Conservation (phyloP, 2,888 invertebrate genomes). For the Lampropteryx suffumata region DNA sequence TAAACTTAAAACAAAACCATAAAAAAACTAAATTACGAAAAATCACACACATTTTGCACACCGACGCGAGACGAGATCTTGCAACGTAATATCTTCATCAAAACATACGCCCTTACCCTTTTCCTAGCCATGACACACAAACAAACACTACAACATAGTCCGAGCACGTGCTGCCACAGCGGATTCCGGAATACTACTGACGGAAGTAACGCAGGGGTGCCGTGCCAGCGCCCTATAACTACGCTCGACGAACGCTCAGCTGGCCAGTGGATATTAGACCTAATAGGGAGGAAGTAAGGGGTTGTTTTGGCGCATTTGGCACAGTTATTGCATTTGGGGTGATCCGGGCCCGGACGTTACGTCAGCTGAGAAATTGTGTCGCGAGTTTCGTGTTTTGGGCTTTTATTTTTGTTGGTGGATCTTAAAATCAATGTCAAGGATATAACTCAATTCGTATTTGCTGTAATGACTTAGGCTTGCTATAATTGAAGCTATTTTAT, state of each 20-base stretch:
- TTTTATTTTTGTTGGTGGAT: slow-evolving; percentile 22
- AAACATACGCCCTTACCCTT: slow-evolving; percentile 62
- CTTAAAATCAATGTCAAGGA: slow-evolving; percentile 25
- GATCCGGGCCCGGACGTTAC: slow-evolving; percentile 26
- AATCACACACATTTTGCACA: slow-evolving; percentile 29
- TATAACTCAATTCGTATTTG: slow-evolving; percentile 10
- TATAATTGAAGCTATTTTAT: too few species aligned
- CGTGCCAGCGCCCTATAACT: slow-evolving; percentile 50
- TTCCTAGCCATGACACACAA: slow-evolving; percentile 67
- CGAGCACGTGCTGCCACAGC: slow-evolving; percentile 44
- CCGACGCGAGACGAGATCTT: slow-evolving; percentile 24
- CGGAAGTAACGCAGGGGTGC: slow-evolving; percentile 51
- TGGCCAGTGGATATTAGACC: slow-evolving; percentile 33
- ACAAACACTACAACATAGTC: slow-evolving; percentile 19
- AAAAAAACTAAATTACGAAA: not conserved
- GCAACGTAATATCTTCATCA: slow-evolving; percentile 34
- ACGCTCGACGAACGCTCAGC: slow-evolving; percentile 37
- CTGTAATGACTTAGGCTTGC: slow-evolving; percentile 1
- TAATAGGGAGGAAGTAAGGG: slow-evolving; percentile 29
- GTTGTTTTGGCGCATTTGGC: slow-evolving; percentile 21
- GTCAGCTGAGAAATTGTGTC: slow-evolving; percentile 35
- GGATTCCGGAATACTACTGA: slow-evolving; percentile 55
- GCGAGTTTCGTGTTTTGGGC: slow-evolving; percentile 21
- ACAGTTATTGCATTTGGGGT: slow-evolving; percentile 30
- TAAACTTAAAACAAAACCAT: slow-evolving; percentile 1